Evolutionary conservation across 2,797 vertebrate genomes (phyloP).

Genomic region (Chaunax sp.): DNA sequence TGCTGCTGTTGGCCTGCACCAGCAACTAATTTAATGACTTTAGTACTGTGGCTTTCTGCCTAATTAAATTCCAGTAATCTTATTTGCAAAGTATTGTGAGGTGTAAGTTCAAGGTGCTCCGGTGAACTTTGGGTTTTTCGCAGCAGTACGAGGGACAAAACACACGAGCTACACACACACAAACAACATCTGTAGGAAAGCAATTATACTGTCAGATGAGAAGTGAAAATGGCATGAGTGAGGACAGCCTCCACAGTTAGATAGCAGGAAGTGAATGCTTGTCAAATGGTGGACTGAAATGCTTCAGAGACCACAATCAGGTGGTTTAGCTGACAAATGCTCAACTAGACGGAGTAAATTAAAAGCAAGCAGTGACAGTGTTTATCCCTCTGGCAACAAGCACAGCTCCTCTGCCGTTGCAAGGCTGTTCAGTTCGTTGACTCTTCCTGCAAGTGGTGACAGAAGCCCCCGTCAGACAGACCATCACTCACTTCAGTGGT

Average conservation of each 20-base stretch:
- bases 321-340: slow-evolving; percentile 54
- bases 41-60: slow-evolving; percentile 73
- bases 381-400: slow-evolving; percentile 70
- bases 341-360: slow-evolving; percentile 57
- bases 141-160: slow-evolving; percentile 20
- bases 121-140: slow-evolving; percentile 51
- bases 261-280: slow-evolving; percentile 38
- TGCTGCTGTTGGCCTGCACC: slow-evolving; percentile 67
- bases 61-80: slow-evolving; percentile 83
- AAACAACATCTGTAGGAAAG: not conserved
- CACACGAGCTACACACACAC: slow-evolving; percentile 8
- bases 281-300: slow-evolving; percentile 35
- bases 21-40: slow-evolving; percentile 79
- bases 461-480: slow-evolving; percentile 67
- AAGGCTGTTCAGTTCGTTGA: slow-evolving; percentile 64
- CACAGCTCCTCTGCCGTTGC: slow-evolving; percentile 49
- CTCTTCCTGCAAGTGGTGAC: slow-evolving; percentile 61
- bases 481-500: slow-evolving; percentile 69
- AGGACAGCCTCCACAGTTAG: slow-evolving; percentile 4
- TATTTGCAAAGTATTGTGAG: slow-evolving; percentile 78
- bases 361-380: slow-evolving; percentile 57
- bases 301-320: slow-evolving; percentile 46
- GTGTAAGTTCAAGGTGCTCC: slow-evolving; percentile 75
- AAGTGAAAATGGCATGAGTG: slow-evolving; percentile 5
- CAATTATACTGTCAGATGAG: slow-evolving; percentile 27